A percentile compares a stretch with the other conserved stretches of the same genome.
Evolutionary conservation across 2,888 invertebrate species (phyloP).

Genomic region (Lepidonotus clava): DNA sequence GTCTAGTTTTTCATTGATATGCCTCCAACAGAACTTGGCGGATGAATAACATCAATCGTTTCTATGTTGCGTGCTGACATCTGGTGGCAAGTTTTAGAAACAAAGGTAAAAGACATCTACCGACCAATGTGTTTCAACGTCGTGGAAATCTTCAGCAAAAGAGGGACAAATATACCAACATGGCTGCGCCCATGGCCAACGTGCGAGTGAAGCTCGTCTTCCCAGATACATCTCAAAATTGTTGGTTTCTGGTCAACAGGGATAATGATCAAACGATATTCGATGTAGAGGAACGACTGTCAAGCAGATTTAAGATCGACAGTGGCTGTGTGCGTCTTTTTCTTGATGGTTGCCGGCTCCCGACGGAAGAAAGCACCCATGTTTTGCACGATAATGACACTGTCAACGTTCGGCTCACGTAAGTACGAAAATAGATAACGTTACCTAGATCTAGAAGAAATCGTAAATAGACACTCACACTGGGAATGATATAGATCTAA

Average conservation of each 20-base stretch:
- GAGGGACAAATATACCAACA: background rate
- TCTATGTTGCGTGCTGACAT: background rate
- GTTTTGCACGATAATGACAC: background rate
- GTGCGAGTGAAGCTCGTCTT: conserved; percentile 9
- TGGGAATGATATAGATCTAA: no score
- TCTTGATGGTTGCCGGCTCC: conserved; percentile 10
- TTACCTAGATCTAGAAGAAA: no score
- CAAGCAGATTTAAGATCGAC: background rate
- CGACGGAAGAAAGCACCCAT: conserved; percentile 7
- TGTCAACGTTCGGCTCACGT: background rate
- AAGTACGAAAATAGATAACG: no score
- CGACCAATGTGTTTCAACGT: background rate
- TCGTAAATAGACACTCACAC: no score
- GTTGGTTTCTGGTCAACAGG: conserved; percentile 9
- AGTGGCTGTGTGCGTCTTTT: background rate
- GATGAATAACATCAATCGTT: background rate
- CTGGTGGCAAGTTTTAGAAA: background rate
- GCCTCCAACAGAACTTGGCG: no score
- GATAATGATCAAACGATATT: background rate
- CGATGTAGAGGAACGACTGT: background rate
- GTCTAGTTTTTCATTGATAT: no score
- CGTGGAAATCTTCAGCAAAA: background rate
- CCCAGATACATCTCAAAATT: background rate
- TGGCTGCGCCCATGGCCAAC: conserved; percentile 41
- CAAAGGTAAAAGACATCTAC: background rate